Percentiles rank a stretch among this genome's conserved stretches.
Conservation (phyloP, 2,113 vertebrate genomes). For the Carassius auratus region DNA sequence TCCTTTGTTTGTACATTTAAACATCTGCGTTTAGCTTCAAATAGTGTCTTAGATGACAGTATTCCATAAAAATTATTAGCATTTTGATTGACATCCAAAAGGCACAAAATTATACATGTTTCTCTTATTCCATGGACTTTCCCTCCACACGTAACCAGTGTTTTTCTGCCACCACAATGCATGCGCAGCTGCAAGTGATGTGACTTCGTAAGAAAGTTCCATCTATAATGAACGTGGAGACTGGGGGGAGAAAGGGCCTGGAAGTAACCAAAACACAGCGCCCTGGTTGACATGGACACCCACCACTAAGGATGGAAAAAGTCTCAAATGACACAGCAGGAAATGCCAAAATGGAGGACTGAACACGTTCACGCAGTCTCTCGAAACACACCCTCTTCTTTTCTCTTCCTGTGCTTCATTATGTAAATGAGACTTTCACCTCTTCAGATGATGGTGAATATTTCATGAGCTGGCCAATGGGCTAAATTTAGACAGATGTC, state of each 20-base stretch:
- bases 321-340: constrained; percentile 41
- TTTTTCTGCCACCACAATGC: too few relatives aligned
- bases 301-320: constrained; percentile 18
- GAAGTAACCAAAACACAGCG: constrained; percentile 6
- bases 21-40: too few relatives aligned
- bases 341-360: constrained; percentile 1
- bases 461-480: constrained; percentile 65
- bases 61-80: too few relatives aligned
- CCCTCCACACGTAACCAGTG: too few relatives aligned
- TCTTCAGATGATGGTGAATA: constrained; percentile 64
- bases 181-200: too few relatives aligned
- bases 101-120: too few relatives aligned
- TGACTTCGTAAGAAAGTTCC: background rate
- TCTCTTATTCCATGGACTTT: too few relatives aligned
- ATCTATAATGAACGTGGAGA: background rate
- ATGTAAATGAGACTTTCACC: constrained; percentile 55
- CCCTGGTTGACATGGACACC: constrained; percentile 39
- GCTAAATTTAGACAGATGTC: constrained; percentile 66
- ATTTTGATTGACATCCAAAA: too few relatives aligned
- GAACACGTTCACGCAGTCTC: constrained; percentile 35
- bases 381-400: constrained; percentile 28
- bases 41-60: too few relatives aligned
- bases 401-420: constrained; percentile 48
- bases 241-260: background rate
- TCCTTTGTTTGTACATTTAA: too few relatives aligned